A percentile compares a stretch with the other conserved stretches of the same genome.
These are phyloP conservation scores for Eupithecia exiguata DNA, from an alignment of 2,888 invertebrate genomes.

Conservation along the genomic window DNA sequence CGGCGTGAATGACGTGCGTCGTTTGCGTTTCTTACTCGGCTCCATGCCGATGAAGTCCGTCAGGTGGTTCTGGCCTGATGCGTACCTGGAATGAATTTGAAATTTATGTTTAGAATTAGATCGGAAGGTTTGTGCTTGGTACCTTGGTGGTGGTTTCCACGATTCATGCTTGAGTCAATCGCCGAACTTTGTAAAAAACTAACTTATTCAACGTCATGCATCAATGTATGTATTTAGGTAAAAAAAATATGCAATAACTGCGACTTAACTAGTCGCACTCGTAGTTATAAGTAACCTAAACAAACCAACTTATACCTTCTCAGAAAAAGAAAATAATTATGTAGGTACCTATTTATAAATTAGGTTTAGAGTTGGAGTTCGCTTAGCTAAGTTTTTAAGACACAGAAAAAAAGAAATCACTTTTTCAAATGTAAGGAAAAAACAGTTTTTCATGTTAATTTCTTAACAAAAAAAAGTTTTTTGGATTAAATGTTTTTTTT, in stretches of 20 bases:
- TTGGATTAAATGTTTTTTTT: no score
- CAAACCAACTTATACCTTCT: background rate
- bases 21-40: conserved; percentile 97
- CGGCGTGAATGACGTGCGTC: conserved; percentile 98
- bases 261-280: background rate
- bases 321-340: background rate
- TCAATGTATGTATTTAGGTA: background rate
- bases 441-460: background rate
- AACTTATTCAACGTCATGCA: background rate
- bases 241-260: background rate
- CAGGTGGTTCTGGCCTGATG: conserved; percentile 95
- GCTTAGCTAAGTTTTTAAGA: no score
- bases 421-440: background rate
- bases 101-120: conserved; percentile 35
- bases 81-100: conserved; percentile 87
- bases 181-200: background rate
- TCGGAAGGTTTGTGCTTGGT: background rate
- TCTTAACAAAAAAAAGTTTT: no score
- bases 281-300: background rate
- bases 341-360: background rate
- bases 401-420: no score
- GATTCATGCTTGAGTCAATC: background rate
- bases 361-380: no score
- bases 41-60: conserved; percentile 98
- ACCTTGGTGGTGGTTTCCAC: background rate